A percentile compares a stretch with the other conserved stretches of the same genome.
These are phyloP conservation scores for Erpornis zantholeuca DNA, from an alignment of 2,113 vertebrate species.

Conservation along the genomic window DNA sequence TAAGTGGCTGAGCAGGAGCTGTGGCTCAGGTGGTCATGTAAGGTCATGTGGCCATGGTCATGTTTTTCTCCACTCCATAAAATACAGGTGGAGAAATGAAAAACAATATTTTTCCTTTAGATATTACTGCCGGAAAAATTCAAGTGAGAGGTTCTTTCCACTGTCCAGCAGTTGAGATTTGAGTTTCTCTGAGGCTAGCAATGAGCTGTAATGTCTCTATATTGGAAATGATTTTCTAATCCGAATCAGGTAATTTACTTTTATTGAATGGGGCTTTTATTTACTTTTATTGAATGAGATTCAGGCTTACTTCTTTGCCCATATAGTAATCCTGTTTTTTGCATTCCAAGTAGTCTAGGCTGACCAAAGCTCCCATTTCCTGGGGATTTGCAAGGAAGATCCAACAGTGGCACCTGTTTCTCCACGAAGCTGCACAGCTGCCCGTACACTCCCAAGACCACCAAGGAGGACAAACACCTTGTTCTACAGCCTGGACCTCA, in stretches of 20 bases:
- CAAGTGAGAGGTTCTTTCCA: neutral
- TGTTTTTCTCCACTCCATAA: neutral
- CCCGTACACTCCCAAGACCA: fast-evolving
- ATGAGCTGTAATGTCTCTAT: neutral
- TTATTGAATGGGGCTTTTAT: too few relatives aligned
- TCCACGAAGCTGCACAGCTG: neutral
- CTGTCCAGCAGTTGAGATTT: neutral
- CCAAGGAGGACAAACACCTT: neutral
- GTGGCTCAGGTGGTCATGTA: neutral
- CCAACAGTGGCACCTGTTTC: neutral
- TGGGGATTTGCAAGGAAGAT: neutral
- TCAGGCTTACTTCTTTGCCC: neutral
- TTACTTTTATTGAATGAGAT: too few relatives aligned
- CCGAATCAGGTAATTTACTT: too few relatives aligned
- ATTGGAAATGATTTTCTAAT: too few relatives aligned
- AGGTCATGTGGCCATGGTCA: fast-evolving
- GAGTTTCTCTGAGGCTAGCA: neutral
- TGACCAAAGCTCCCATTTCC: neutral
- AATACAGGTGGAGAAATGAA: neutral
- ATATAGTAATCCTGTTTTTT: neutral
- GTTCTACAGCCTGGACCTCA: neutral
- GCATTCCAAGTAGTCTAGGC: neutral
- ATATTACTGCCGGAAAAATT: neutral
- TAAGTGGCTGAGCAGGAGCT: neutral
- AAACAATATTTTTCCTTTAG: neutral